Base-by-base conservation (phyloP, 2,888 invertebrate species). In the Marasmarcha lunaedactyla region DNA sequence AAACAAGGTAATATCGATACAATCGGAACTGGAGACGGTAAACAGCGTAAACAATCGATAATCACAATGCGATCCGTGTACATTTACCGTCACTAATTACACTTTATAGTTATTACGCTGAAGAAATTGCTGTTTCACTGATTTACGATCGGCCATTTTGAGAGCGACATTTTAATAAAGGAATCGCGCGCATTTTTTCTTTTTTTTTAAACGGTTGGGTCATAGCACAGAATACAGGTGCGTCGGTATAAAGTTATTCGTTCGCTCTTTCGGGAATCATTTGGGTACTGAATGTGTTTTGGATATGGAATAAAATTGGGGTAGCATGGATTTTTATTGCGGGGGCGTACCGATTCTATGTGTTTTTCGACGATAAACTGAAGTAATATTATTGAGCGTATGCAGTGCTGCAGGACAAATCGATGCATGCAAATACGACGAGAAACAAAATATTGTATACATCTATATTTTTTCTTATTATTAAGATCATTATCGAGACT, bases 51-150 rank as follows among this genome's bases (percentile, higher is more conserved):
- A 73, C 64, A 71, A 72, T 72, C 63, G 60, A 58, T 71, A 65
- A 37, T 36, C 37, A 40, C 54, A 57, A 57, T 53, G 57, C 58
- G 55, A 59, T 63, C 52, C 55, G 50, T 48, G 51, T 55, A 47
- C 59, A 71, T 71, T 69, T 68, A 68, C 74, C 72, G 67, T 74
- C 63, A 65, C 73, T 79, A 81, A 81, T 78, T 72, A 78, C 60
- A 52, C 62, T 74, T 77, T 68, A 71, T 72, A 70, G 70, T 76
- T 76, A 73, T 71, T 62, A 66, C 56, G 52, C 54, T 60, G 58
- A 62, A 71, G 73, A 69, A 78, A 78, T 76, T 71, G 65, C 69
- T 54, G 63, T 63, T 60, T 14, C 14, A 62, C 65, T 76, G 77
- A 81, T 79, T 78, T 76, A 78, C 62, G 63, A 63, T 52, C 54